These are phyloP conservation scores for Periparus ater DNA, from an alignment of 2,797 vertebrate species.

Conservation along the genomic window DNA sequence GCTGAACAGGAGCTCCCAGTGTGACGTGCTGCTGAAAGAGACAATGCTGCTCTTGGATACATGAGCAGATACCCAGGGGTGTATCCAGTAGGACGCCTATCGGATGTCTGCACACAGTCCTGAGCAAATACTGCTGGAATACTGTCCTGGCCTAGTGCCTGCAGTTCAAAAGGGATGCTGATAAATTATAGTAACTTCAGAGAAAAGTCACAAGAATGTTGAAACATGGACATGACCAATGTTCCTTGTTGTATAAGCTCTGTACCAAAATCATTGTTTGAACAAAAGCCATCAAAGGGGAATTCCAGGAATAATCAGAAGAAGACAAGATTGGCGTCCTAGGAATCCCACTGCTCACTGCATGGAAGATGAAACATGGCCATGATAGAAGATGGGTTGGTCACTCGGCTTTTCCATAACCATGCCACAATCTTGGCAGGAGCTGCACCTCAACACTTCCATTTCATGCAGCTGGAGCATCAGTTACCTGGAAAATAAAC, in stretches of 20 bases:
- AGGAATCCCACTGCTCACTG: background rate
- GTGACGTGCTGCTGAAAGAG: background rate
- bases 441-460: background rate
- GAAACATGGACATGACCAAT: background rate
- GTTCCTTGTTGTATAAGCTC: background rate
- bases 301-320: background rate
- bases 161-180: background rate
- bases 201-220: background rate
- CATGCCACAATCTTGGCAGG: background rate
- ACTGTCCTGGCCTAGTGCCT: background rate
- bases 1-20: slow-evolving; percentile 14
- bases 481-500: background rate
- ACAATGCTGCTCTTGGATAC: slow-evolving; percentile 5
- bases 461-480: background rate
- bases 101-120: background rate
- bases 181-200: background rate
- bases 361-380: background rate
- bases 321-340: background rate
- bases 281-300: background rate
- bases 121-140: background rate
- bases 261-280: background rate
- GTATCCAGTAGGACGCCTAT: background rate
- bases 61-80: background rate
- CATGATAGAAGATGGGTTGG: background rate
- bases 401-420: background rate